Conservation (phyloP, 2,888 invertebrate species). For the Zygothrica quintamaculata region DNA sequence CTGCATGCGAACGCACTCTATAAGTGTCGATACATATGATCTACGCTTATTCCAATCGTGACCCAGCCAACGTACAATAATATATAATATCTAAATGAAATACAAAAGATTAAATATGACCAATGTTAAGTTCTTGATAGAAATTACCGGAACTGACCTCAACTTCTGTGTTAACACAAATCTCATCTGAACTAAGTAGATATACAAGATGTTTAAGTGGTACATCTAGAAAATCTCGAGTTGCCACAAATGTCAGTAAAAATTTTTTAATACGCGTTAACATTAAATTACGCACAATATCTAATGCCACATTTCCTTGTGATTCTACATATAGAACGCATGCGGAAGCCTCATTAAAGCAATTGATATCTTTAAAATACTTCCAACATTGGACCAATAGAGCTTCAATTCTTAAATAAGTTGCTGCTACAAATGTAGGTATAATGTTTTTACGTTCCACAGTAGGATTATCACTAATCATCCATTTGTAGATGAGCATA, state of each 20-base stretch:
- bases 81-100: constrained; percentile 89
- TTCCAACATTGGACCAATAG: constrained; percentile 87
- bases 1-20: constrained; percentile 90
- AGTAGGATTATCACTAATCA: constrained; percentile 89
- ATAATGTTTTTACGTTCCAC: constrained; percentile 83
- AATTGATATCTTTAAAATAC: constrained; percentile 88
- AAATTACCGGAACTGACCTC: constrained; percentile 74
- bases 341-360: constrained; percentile 89
- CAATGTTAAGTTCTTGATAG: too few relatives aligned
- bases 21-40: constrained; percentile 86
- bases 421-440: constrained; percentile 61
- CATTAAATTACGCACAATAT: constrained; percentile 77
- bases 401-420: constrained; percentile 70
- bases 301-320: constrained; percentile 82
- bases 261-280: constrained; percentile 90
- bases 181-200: constrained; percentile 89
- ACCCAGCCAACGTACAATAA: constrained; percentile 91
- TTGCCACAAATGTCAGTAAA: constrained; percentile 90
- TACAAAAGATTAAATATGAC: too few relatives aligned
- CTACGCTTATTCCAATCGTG: constrained; percentile 88
- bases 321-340: constrained; percentile 84
- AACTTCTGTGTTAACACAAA: constrained; percentile 89
- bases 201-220: constrained; percentile 88
- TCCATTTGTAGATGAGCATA: constrained; percentile 91
- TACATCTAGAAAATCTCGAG: constrained; percentile 89